A percentile compares a stretch with the other conserved stretches of the same genome.
These are phyloP conservation scores for Oncopeltus fasciatus DNA, from an alignment of 1,140 invertebrate genomes.

Conservation along the genomic window DNA sequence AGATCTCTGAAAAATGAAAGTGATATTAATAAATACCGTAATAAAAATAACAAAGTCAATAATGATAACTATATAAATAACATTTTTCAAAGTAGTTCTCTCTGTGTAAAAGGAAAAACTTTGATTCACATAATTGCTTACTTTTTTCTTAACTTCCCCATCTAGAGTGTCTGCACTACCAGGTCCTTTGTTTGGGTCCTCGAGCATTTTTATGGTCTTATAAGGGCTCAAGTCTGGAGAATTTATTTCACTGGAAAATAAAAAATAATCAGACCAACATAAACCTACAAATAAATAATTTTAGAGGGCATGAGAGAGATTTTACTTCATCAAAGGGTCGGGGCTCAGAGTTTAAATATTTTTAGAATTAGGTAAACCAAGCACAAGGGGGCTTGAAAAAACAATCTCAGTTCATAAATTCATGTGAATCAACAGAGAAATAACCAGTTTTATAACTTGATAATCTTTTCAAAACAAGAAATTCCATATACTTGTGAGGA, in stretches of 20 bases:
- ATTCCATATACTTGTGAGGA: too few relatives aligned
- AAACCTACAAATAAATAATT: neutral
- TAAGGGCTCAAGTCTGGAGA: constrained; percentile 22
- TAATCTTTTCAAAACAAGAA: too few relatives aligned
- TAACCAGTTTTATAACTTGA: too few relatives aligned
- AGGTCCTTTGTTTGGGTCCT: constrained; percentile 8
- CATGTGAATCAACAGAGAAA: too few relatives aligned
- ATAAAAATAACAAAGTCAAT: constrained; percentile 6
- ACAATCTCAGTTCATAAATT: too few relatives aligned
- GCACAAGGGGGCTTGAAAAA: too few relatives aligned
- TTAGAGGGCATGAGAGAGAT: too few relatives aligned
- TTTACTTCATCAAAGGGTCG: too few relatives aligned
- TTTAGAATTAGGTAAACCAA: too few relatives aligned
- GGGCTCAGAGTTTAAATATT: too few relatives aligned
- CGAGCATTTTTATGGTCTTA: constrained; percentile 21
- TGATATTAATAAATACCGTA: neutral
- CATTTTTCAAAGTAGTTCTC: neutral
- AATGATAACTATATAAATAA: neutral
- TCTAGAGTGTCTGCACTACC: constrained; percentile 16
- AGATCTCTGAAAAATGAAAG: constrained; percentile 36
- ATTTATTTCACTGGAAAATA: constrained; percentile 19
- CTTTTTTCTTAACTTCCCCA: constrained; percentile 23
- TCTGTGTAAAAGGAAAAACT: neutral
- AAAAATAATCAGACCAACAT: constrained; percentile 4
- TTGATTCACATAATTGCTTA: neutral